Conservation (phyloP, 2,888 invertebrate species). For the Philonicus albiceps region DNA sequence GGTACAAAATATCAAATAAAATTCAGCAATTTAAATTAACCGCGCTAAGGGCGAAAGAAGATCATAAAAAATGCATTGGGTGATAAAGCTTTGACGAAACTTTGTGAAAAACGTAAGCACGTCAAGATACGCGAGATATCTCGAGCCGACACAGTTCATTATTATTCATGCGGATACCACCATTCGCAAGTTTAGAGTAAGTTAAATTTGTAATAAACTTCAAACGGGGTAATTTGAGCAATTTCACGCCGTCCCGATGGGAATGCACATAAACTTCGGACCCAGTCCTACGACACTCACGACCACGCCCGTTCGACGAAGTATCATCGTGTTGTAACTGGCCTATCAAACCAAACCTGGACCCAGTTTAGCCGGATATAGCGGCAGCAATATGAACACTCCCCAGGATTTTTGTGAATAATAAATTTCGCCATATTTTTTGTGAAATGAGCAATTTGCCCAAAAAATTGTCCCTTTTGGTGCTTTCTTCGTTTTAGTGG, state of each 20-base stretch:
- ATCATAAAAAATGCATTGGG: constrained; percentile 14
- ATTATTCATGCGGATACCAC: constrained; percentile 46
- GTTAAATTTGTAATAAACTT: constrained; percentile 49
- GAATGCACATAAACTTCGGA: not conserved
- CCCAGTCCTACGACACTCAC: not conserved
- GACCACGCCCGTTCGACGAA: not conserved
- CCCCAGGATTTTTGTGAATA: constrained; percentile 42
- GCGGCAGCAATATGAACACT: constrained; percentile 1
- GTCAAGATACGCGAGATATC: not conserved
- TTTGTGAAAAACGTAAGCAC: not conserved
- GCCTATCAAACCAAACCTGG: constrained; percentile 1
- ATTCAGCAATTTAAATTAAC: not conserved
- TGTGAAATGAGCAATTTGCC: constrained; percentile 45
- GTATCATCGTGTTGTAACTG: constrained; percentile 1
- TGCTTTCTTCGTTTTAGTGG: constrained; percentile 32
- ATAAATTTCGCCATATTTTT: constrained; percentile 46
- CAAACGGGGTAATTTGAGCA: constrained; percentile 44
- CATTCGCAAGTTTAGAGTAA: constrained; percentile 46
- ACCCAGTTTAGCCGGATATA: not conserved
- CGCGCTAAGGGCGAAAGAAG: not conserved
- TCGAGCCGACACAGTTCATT: constrained; percentile 46
- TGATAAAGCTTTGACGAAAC: not conserved
- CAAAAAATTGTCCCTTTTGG: constrained; percentile 39
- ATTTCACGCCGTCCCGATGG: not conserved
- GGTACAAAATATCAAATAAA: not conserved